These are phyloP conservation scores for Lamproptera curius DNA, from an alignment of 2,888 invertebrate species.

Conservation along the genomic window DNA sequence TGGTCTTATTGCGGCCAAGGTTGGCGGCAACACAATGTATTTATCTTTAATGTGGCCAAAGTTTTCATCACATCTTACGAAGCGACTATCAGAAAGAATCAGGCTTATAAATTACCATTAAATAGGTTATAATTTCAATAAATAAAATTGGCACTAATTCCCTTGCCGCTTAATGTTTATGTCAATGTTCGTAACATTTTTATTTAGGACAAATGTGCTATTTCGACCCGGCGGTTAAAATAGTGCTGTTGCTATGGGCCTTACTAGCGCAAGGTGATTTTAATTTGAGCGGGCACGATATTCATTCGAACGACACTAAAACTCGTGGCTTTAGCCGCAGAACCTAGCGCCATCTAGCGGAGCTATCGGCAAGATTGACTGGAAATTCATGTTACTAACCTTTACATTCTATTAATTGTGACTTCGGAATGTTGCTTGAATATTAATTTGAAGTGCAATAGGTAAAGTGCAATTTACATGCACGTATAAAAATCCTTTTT, in stretches of 20 bases:
- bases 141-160: too few relatives aligned
- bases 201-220: too few relatives aligned
- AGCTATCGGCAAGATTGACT: not conserved
- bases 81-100: constrained; percentile 4
- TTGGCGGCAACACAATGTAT: not conserved
- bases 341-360: not conserved
- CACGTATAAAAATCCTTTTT: not conserved
- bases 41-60: constrained; percentile 13
- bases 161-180: too few relatives aligned
- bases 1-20: constrained; percentile 15
- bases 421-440: not conserved
- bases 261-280: not conserved
- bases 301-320: not conserved
- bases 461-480: not conserved
- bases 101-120: too few relatives aligned
- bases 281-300: not conserved
- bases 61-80: constrained; percentile 7
- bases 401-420: not conserved
- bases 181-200: too few relatives aligned
- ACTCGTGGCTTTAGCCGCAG: not conserved
- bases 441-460: not conserved
- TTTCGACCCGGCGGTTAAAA: not conserved
- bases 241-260: not conserved
- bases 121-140: too few relatives aligned
- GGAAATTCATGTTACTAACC: not conserved